Conservation (phyloP, 2,797 vertebrate species). For the Pangasius macronema region DNA sequence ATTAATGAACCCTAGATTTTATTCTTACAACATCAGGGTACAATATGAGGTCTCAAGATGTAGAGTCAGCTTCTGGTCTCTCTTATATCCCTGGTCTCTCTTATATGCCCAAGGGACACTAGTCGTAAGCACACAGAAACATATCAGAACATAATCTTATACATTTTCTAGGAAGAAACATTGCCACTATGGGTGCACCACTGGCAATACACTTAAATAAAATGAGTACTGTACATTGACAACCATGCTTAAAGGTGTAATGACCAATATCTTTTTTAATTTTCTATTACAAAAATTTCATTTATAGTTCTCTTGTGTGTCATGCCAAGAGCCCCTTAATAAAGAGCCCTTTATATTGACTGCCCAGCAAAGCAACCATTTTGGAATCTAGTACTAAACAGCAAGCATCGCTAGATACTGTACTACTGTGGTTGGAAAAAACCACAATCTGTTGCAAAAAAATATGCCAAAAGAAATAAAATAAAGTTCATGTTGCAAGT, state of each 20-base stretch:
- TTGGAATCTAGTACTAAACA: neutral
- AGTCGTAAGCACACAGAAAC: neutral
- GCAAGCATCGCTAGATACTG: neutral
- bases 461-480: neutral
- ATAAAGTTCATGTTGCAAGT: neutral
- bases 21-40: neutral
- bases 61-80: neutral
- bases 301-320: neutral
- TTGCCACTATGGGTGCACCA: no score
- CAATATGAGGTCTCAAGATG: neutral
- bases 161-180: neutral
- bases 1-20: constrained; percentile 5
- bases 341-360: neutral
- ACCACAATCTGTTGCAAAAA: neutral
- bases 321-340: neutral
- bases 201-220: neutral
- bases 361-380: neutral
- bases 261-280: neutral
- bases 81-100: neutral
- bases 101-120: neutral
- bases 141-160: neutral
- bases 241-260: constrained; percentile 2
- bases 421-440: neutral
- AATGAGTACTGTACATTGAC: neutral
- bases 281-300: neutral